Evolutionary conservation across 2,797 vertebrate genomes (phyloP), one percentile per base, ranked within the genome.

Genomic region (Acestrorhynchus altus): DNA sequence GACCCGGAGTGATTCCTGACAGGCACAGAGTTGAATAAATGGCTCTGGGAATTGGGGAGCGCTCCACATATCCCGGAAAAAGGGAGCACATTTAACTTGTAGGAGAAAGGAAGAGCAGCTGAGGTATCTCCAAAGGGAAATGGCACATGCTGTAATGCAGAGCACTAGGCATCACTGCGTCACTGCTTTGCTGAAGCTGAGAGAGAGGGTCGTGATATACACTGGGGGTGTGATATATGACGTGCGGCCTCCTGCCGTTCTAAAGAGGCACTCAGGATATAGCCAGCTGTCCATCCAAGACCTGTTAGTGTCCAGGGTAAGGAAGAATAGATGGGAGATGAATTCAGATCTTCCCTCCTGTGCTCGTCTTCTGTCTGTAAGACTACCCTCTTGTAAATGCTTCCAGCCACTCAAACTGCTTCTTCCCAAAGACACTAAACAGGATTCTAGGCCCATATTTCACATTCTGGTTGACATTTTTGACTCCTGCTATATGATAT

Each of bases 11-110:
- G 90, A 89, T 88, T 91, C 86, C 81, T 87, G 90, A 92, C 90
- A 90, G 88, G 73, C 83, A 83, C 83, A 75, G 72, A 86, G 88
- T 90, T 87, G 83, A 92, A 93, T 93, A 92, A 93, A 93, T 92
- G 89, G 88, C 87, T 90, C 76, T 90, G 92, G 92, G 91, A 93
- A 89, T 91, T 90, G 86, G 90, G 90, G 87, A 88, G 47, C 31
- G 88, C 83, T 91, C 90, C 82, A 91, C 80, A 91, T 91, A 88
- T 79, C 83, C 86, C 83, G 84, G 81, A 86, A 88, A n/a, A 79
- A 86, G 63, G 81, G 84, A 83, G 86, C 93, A 92, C 89, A 92
- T 92, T 90, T 92, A 93, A 90, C 87, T 79, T 83, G 78, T 86
- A 81, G 20, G 79, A 86, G 56, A 77, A 51, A 72, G 63, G 59